These are phyloP conservation scores for Drosophila picticornis DNA, from an alignment of 2,888 invertebrate genomes.

Conservation along the genomic window DNA sequence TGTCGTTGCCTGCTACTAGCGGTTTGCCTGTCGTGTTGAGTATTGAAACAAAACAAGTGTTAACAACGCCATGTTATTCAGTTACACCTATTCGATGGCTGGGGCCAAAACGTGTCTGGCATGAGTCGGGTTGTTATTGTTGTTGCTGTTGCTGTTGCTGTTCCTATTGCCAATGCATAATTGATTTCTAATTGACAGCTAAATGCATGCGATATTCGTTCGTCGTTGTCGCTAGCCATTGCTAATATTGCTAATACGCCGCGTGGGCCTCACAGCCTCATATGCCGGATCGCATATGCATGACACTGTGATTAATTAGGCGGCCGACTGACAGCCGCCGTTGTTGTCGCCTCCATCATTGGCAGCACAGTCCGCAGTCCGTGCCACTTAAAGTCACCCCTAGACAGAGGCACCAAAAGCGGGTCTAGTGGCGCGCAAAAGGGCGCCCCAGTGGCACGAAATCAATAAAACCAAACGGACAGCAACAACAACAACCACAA, in stretches of 20 bases:
- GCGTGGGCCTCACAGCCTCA: constrained; percentile 66
- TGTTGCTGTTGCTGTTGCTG: constrained; percentile 4
- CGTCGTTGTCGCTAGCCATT: constrained; percentile 35
- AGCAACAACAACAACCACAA: constrained; percentile 16
- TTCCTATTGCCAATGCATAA: constrained; percentile 73
- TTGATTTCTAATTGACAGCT: constrained; percentile 82
- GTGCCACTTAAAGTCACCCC: constrained; percentile 45
- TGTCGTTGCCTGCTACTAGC: constrained; percentile 13
- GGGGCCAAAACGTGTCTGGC: constrained; percentile 51
- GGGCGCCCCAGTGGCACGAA: constrained; percentile 72
- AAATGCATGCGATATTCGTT: constrained; percentile 63
- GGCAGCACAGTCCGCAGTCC: constrained; percentile 24
- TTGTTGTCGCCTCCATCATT: constrained; percentile 54
- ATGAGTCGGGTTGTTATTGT: constrained; percentile 21
- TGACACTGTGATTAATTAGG: constrained; percentile 79
- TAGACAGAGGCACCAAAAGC: constrained; percentile 14
- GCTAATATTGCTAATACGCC: constrained; percentile 71
- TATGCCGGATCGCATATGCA: constrained; percentile 60
- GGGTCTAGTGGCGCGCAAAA: constrained; percentile 51
- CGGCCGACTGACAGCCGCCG: constrained; percentile 54
- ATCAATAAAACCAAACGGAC: constrained; percentile 68
- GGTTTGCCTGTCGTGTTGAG: constrained; percentile 25
- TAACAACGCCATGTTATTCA: constrained; percentile 42
- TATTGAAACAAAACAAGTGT: constrained; percentile 54
- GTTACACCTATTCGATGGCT: constrained; percentile 36